phyloP scores from a whole-genome alignment of 2,113 vertebrate species.

The Cebidichthys violaceus region DNA sequence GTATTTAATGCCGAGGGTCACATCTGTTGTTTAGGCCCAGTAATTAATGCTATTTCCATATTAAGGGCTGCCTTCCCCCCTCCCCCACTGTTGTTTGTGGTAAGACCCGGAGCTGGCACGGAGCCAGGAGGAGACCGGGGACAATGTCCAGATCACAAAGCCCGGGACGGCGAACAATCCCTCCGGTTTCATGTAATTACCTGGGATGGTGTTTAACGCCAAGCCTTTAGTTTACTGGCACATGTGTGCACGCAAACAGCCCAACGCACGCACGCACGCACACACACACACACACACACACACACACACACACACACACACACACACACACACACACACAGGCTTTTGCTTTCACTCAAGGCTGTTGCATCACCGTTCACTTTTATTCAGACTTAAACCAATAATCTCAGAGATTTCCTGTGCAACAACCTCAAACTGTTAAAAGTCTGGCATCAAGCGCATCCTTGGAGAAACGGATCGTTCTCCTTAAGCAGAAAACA shows the following conservation, averaged over 20 bases:
- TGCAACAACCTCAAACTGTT: slow-evolving; percentile 26
- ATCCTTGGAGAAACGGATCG: slow-evolving; percentile 57
- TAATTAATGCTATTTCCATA: slow-evolving; percentile 81
- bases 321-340: not conserved
- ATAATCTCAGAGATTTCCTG: slow-evolving; percentile 44
- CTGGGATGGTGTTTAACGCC: slow-evolving; percentile 50
- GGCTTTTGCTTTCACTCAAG: slow-evolving; percentile 4
- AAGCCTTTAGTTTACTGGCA: no score
- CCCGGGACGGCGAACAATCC: slow-evolving; percentile 74
- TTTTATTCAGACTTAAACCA: slow-evolving; percentile 45
- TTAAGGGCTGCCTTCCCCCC: slow-evolving; percentile 48
- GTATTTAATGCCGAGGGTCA: slow-evolving; percentile 71
- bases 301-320: not conserved
- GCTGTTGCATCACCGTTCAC: slow-evolving; percentile 25
- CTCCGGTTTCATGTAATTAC: slow-evolving; percentile 74
- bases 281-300: no score
- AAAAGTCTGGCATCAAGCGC: slow-evolving; percentile 32
- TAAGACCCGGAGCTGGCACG: slow-evolving; percentile 65
- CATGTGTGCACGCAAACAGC: no score
- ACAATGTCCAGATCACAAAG: slow-evolving; percentile 78
- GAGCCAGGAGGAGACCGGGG: slow-evolving; percentile 66
- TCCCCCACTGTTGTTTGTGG: slow-evolving; percentile 54
- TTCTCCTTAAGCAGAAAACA: slow-evolving; percentile 53
- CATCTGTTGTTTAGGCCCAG: slow-evolving; percentile 73
- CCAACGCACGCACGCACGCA: no score